These are phyloP conservation scores for Lasioglossum pauxillum DNA, from an alignment of 2,888 invertebrate genomes.

Conservation along the genomic window DNA sequence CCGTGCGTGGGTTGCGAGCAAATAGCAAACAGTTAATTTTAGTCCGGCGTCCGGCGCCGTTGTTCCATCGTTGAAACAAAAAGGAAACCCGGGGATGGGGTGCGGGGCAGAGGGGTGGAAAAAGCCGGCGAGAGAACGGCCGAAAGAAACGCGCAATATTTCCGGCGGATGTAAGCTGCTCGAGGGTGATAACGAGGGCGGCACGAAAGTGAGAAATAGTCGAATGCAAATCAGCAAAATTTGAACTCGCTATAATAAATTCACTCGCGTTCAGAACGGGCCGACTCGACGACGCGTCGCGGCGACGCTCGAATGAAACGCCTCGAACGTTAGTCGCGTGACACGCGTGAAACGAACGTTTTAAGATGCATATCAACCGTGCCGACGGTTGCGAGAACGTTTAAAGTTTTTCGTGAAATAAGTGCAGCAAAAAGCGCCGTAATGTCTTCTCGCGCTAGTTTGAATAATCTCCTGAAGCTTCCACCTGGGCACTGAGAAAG, in stretches of 20 bases:
- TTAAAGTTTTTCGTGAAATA: background rate
- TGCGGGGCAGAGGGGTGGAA: background rate
- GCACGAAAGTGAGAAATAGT: background rate
- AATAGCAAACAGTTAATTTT: slow-evolving; percentile 14
- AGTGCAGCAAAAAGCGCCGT: background rate
- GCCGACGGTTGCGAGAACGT: background rate
- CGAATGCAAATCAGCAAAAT: background rate
- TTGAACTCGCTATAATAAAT: slow-evolving; percentile 3
- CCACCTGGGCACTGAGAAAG: background rate
- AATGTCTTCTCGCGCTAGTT: slow-evolving; percentile 7
- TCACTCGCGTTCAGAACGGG: background rate
- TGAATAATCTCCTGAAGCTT: background rate
- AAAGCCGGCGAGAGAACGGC: background rate
- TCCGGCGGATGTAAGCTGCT: slow-evolving; percentile 14
- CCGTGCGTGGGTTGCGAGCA: background rate
- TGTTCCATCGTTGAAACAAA: background rate
- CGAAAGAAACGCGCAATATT: background rate
- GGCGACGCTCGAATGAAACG: background rate
- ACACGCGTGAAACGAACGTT: background rate
- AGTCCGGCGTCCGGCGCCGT: background rate
- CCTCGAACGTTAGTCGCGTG: slow-evolving; percentile 5
- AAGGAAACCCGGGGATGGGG: background rate
- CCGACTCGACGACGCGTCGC: background rate
- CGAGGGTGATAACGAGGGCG: background rate
- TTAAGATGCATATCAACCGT: background rate